Percentiles rank a stretch among this genome's conserved stretches.
phyloP scores from a whole-genome alignment of 2,888 invertebrate genomes.

The Zelleria hepariella region DNA sequence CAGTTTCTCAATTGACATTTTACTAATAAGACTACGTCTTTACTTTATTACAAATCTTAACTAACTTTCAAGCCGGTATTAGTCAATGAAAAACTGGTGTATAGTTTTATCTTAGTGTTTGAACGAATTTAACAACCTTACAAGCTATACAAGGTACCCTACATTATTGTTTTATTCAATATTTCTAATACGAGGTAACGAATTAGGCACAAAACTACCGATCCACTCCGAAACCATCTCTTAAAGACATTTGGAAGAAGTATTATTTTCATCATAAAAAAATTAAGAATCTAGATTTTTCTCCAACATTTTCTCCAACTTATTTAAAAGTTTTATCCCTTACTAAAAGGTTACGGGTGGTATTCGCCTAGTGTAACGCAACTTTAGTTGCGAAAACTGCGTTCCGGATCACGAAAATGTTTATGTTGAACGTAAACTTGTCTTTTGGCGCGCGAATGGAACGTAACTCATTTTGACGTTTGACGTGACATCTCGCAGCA shows the following conservation, averaged over 20 bases:
- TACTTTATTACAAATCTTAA: neutral
- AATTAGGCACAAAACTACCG: conserved; percentile 21
- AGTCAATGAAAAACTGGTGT: neutral
- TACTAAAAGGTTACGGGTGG: neutral
- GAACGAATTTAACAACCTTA: conserved; percentile 1
- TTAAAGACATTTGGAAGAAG: neutral
- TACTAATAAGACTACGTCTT: neutral
- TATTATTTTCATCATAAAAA: neutral
- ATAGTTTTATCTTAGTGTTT: neutral
- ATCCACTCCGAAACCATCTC: neutral
- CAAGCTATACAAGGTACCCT: neutral
- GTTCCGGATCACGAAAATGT: conserved; percentile 9
- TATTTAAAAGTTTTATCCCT: neutral
- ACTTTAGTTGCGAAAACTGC: neutral
- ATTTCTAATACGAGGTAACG: conserved; percentile 23
- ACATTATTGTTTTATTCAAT: neutral
- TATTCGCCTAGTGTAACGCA: neutral
- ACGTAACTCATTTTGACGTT: conserved; percentile 11
- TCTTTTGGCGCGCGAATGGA: conserved; percentile 57
- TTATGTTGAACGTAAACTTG: conserved; percentile 31
- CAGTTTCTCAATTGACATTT: neutral
- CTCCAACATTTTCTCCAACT: neutral
- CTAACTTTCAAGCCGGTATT: neutral
- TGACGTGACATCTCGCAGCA: neutral
- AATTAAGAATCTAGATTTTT: neutral